Conservation (phyloP, 2,113 vertebrate species). For the Anhinga anhinga region DNA sequence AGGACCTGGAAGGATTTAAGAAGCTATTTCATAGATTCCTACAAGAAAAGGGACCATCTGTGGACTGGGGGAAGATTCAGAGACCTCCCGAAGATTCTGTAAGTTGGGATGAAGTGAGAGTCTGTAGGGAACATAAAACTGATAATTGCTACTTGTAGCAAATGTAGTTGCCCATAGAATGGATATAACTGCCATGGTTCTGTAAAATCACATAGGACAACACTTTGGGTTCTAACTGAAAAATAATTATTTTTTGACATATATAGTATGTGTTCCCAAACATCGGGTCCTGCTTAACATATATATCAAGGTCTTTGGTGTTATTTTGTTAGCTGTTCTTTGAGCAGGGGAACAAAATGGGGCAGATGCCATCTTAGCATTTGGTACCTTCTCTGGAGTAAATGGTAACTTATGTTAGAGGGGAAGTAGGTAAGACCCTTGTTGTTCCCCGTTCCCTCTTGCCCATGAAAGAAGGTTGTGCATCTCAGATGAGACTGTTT, state of each 20-base stretch:
- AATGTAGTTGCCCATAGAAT: background rate
- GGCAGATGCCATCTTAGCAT: background rate
- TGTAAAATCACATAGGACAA: background rate
- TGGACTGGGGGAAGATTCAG: slow-evolving; percentile 95
- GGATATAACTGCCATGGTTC: background rate
- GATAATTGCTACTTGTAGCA: background rate
- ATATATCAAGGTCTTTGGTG: background rate
- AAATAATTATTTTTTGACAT: background rate
- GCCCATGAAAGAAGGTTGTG: background rate
- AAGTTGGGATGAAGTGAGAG: slow-evolving; percentile 62
- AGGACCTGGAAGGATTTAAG: slow-evolving; percentile 94
- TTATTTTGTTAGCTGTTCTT: background rate
- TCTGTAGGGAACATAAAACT: background rate
- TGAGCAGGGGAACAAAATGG: background rate
- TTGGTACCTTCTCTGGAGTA: background rate
- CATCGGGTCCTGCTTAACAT: background rate
- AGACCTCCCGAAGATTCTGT: slow-evolving; percentile 95
- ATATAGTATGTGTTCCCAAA: background rate
- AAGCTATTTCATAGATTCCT: slow-evolving; percentile 97
- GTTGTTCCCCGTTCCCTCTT: background rate
- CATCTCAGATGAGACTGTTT: background rate
- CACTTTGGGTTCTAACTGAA: background rate
- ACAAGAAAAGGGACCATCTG: slow-evolving; percentile 92
- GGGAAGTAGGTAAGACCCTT: background rate
- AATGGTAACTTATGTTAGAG: background rate